Conservation (phyloP, 1,140 invertebrate species). For the Muscidifurax raptorellus region DNA sequence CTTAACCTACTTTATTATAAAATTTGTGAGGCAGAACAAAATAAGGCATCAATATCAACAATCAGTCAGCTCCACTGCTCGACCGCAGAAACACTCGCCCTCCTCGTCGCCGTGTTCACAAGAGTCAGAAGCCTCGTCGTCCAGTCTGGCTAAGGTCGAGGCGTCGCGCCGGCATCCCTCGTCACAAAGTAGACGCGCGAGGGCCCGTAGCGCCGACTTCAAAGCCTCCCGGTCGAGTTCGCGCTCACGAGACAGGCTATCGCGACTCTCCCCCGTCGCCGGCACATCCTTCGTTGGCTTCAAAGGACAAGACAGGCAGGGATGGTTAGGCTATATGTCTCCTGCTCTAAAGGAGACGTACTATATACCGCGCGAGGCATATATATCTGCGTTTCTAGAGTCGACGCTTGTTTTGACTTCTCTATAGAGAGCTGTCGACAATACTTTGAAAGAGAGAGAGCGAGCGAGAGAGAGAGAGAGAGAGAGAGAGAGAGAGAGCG, state of each 20-base stretch:
- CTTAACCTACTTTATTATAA: too few relatives aligned
- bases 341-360: not conserved
- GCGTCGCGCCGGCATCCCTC: not conserved
- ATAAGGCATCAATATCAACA: not conserved
- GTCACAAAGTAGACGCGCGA: not conserved
- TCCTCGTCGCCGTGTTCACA: not conserved
- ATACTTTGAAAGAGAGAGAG: too few relatives aligned
- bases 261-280: not conserved
- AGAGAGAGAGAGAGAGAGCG: too few relatives aligned
- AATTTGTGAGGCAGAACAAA: too few relatives aligned
- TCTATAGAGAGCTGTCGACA: too few relatives aligned
- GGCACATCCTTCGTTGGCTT: not conserved
- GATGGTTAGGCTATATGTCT: not conserved
- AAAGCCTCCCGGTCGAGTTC: constrained; percentile 41
- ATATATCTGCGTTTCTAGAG: too few relatives aligned
- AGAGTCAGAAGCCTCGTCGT: not conserved
- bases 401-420: not conserved
- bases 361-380: too few relatives aligned
- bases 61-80: not conserved
- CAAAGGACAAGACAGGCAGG: constrained; percentile 32
- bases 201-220: constrained; percentile 32
- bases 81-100: not conserved
- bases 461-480: too few relatives aligned
- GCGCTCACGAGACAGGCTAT: not conserved
- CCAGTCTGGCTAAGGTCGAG: not conserved